These are phyloP conservation scores for Meloe dianella DNA, from an alignment of 2,888 invertebrate genomes.

Conservation along the genomic window DNA sequence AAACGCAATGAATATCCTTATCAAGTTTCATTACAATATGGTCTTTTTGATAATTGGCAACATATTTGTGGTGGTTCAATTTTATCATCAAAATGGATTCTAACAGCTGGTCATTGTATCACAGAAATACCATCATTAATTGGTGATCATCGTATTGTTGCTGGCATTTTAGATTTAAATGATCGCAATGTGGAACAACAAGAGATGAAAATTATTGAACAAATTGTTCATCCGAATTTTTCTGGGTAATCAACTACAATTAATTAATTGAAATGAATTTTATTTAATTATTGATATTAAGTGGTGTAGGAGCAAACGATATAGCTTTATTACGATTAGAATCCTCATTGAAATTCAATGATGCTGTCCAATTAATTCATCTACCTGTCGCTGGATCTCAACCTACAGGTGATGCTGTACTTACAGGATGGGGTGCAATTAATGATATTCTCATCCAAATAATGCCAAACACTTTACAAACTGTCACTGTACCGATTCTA, in stretches of 20 bases:
- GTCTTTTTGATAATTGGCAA: neutral
- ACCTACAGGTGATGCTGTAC: neutral
- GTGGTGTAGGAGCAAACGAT: neutral
- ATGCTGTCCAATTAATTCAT: neutral
- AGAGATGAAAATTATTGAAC: neutral
- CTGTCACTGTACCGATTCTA: constrained; percentile 3
- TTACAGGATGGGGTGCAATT: neutral
- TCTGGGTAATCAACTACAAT: neutral
- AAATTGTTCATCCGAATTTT: neutral
- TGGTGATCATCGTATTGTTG: neutral
- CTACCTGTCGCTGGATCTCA: neutral
- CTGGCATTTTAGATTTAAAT: neutral
- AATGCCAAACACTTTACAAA: constrained; percentile 10
- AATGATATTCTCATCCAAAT: neutral
- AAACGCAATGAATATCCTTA: neutral
- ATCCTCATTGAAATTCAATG: neutral
- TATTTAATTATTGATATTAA: neutral
- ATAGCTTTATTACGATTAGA: neutral
- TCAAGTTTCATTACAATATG: neutral
- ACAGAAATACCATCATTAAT: neutral
- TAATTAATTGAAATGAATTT: neutral
- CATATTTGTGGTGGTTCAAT: neutral
- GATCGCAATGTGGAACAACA: neutral
- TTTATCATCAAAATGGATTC: neutral
- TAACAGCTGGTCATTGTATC: neutral